These are phyloP conservation scores for Gymnosoma rotundatum DNA, from an alignment of 2,888 invertebrate genomes.

Conservation along the genomic window DNA sequence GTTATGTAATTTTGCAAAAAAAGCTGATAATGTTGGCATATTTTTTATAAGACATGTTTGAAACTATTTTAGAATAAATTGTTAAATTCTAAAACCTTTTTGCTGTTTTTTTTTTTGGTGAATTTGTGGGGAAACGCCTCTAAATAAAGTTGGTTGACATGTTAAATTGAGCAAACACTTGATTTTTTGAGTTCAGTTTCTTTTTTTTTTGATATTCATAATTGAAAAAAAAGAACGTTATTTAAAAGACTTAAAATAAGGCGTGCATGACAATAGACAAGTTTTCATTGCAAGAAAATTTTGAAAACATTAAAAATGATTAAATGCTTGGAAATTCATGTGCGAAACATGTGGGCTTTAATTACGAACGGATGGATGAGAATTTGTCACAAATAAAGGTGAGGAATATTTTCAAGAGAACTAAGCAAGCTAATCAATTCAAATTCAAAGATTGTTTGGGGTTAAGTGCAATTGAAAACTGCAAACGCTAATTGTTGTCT, in stretches of 20 bases:
- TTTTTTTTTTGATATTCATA: slow-evolving; percentile 31
- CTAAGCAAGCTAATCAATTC: slow-evolving; percentile 54
- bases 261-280: slow-evolving; percentile 69
- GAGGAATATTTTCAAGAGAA: slow-evolving; percentile 44
- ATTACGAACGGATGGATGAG: slow-evolving; percentile 60
- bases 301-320: slow-evolving; percentile 44
- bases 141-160: slow-evolving; percentile 65
- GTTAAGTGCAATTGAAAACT: slow-evolving; percentile 66
- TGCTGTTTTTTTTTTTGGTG: not conserved
- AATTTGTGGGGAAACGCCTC: slow-evolving; percentile 59
- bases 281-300: slow-evolving; percentile 25
- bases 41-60: slow-evolving; percentile 13
- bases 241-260: slow-evolving; percentile 52
- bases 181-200: slow-evolving; percentile 21
- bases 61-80: slow-evolving; percentile 6
- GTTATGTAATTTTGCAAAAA: slow-evolving; percentile 22
- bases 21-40: slow-evolving; percentile 27
- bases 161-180: slow-evolving; percentile 59
- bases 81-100: not conserved
- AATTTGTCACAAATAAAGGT: slow-evolving; percentile 47
- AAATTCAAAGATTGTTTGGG: slow-evolving; percentile 64
- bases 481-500: slow-evolving; percentile 33
- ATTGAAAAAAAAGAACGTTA: not conserved
- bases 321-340: slow-evolving; percentile 49
- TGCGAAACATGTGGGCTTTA: slow-evolving; percentile 55